Evolutionary conservation across 2,113 vertebrate species (phyloP).

Genomic region (Oryzias melastigma): DNA sequence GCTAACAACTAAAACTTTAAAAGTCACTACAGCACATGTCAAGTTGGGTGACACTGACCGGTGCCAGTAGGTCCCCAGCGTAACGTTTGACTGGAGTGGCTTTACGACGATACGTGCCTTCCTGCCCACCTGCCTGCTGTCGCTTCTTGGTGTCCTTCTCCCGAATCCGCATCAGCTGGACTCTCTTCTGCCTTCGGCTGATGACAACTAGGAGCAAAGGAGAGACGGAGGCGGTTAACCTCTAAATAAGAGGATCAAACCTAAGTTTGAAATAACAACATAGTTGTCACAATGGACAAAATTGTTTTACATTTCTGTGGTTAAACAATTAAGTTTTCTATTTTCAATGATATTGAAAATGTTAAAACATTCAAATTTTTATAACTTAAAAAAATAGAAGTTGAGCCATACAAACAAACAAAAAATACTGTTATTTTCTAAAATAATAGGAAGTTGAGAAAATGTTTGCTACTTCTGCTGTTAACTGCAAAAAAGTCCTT

Average conservation of each 20-base stretch:
- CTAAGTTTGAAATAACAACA: not conserved
- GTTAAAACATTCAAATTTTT: too few species aligned
- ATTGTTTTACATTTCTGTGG: too few species aligned
- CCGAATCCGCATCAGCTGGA: conserved; percentile 84
- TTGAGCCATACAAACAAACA: too few species aligned
- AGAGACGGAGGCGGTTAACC: not conserved
- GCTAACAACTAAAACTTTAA: not conserved
- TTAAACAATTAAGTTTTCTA: too few species aligned
- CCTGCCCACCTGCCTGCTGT: conserved; percentile 76
- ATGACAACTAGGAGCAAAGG: conserved; percentile 74
- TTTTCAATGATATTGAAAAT: too few species aligned
- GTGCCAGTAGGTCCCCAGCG: conserved; percentile 85
- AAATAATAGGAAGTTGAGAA: too few species aligned
- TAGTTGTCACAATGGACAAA: too few species aligned
- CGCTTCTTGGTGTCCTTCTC: conserved; percentile 85
- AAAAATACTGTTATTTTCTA: too few species aligned
- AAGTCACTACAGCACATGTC: conserved; percentile 47
- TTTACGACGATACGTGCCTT: conserved; percentile 82
- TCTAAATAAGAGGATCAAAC: not conserved
- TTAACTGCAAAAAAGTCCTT: too few species aligned
- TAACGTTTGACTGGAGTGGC: conserved; percentile 78
- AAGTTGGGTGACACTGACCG: conserved; percentile 77
- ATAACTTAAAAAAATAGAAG: too few species aligned
- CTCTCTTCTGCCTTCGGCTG: conserved; percentile 82
- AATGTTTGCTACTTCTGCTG: too few species aligned